These are phyloP conservation scores for Zaprionus ornatus DNA, from an alignment of 1,140 invertebrate species.

Conservation along the genomic window DNA sequence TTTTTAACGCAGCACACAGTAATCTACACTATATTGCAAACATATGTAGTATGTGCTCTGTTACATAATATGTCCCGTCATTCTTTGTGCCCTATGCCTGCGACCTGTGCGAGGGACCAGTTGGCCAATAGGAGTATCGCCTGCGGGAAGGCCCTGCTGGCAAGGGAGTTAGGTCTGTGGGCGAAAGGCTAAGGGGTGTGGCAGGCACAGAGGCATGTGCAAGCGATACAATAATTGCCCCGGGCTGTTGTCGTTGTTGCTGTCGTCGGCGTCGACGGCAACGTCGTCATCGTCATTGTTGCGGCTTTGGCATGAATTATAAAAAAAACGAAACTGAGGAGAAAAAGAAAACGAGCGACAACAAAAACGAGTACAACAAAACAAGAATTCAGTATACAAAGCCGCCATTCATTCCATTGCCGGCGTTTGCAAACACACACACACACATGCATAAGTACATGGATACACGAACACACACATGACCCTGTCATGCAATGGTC, in stretches of 20 bases:
- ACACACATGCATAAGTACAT: slow-evolving; percentile 2
- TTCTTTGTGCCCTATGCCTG: neutral
- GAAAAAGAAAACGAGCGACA: slow-evolving; percentile 40
- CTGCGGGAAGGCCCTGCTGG: neutral
- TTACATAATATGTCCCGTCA: slow-evolving; percentile 1
- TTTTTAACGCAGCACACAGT: neutral
- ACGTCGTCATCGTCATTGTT: slow-evolving; percentile 69
- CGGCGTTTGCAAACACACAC: slow-evolving; percentile 52
- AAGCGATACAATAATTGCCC: slow-evolving; percentile 82
- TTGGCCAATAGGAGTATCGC: slow-evolving; percentile 21
- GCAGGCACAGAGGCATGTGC: slow-evolving; percentile 32
- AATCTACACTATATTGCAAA: neutral
- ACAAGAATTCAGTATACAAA: slow-evolving; percentile 64
- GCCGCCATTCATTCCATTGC: slow-evolving; percentile 65
- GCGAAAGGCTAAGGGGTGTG: slow-evolving; percentile 11
- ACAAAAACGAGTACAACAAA: slow-evolving; percentile 45
- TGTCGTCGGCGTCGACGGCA: slow-evolving; percentile 39
- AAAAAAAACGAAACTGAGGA: slow-evolving; percentile 44
- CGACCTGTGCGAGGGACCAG: neutral
- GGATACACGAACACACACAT: slow-evolving; percentile 12
- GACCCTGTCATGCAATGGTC: slow-evolving; percentile 70
- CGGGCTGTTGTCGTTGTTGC: slow-evolving; percentile 49
- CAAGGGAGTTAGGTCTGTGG: neutral
- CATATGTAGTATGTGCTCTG: neutral
- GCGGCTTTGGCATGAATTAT: slow-evolving; percentile 69